Percentiles rank a stretch among this genome's conserved stretches.
Conservation (phyloP, 2,797 vertebrate genomes). For the Alcedo atthis region DNA sequence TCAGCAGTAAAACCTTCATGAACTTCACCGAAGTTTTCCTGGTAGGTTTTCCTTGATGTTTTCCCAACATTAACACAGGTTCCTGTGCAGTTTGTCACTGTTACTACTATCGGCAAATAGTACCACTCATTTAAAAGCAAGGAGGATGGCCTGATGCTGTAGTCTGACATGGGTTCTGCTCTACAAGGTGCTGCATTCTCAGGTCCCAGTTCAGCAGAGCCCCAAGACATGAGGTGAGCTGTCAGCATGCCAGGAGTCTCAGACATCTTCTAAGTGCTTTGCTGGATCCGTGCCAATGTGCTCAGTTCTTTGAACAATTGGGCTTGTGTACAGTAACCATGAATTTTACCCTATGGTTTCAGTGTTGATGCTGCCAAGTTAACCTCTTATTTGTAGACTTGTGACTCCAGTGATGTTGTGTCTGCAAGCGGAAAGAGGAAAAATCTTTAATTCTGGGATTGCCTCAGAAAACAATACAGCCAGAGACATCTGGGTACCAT, state of each 20-base stretch:
- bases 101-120: background rate
- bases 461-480: background rate
- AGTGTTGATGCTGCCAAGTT: background rate
- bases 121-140: background rate
- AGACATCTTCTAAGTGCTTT: background rate
- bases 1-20: background rate
- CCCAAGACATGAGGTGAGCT: background rate
- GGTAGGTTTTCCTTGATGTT: background rate
- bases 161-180: background rate
- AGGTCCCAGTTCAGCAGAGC: background rate
- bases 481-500: background rate
- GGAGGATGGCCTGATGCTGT: fast-evolving
- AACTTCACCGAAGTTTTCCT: background rate
- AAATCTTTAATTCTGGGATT: background rate
- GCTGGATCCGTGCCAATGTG: background rate
- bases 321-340: background rate
- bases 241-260: background rate
- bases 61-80: background rate
- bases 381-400: background rate
- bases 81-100: fast-evolving
- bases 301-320: background rate
- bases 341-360: background rate
- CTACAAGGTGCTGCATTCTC: background rate
- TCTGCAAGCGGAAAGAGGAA: background rate
- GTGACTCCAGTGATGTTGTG: background rate